Conservation (phyloP, 2,113 vertebrate genomes). For the Psophia crepitans region DNA sequence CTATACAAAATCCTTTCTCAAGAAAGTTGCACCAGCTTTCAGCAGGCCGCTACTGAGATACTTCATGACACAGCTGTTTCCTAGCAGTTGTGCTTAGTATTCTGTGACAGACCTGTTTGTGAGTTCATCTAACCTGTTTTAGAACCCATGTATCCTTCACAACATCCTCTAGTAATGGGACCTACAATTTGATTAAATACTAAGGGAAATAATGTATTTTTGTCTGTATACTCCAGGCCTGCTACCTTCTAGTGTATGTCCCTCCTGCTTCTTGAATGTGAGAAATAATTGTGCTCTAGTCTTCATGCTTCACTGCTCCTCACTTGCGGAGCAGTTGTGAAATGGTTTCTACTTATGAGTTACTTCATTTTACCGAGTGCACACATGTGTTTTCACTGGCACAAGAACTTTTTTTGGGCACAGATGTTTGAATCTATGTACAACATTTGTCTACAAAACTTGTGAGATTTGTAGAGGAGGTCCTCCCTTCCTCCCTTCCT, state of each 20-base stretch:
- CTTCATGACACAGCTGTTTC: not conserved
- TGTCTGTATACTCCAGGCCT: not conserved
- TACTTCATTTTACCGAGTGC: not conserved
- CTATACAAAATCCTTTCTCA: not conserved
- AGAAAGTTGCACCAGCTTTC: not conserved
- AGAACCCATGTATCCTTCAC: not conserved
- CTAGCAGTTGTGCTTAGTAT: not conserved
- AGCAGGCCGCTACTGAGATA: not conserved
- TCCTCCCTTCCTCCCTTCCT: too few relatives aligned
- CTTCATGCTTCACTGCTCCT: not conserved
- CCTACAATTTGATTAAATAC: not conserved
- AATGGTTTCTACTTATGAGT: not conserved
- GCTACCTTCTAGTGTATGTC: not conserved
- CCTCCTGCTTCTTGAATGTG: not conserved
- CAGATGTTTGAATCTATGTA: not conserved
- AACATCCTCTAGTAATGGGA: slow-evolving; percentile 2
- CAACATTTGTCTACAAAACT: not conserved
- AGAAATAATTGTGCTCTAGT: not conserved
- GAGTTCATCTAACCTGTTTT: not conserved
- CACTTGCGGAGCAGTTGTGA: not conserved
- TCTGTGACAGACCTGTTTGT: not conserved
- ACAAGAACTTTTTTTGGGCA: not conserved
- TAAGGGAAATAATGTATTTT: not conserved
- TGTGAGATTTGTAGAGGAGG: not conserved
- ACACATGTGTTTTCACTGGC: not conserved